A percentile compares a stretch with the other conserved stretches of the same genome.
These are phyloP conservation scores for Podarcis raffonei DNA, from an alignment of 2,113 vertebrate species.

Conservation along the genomic window DNA sequence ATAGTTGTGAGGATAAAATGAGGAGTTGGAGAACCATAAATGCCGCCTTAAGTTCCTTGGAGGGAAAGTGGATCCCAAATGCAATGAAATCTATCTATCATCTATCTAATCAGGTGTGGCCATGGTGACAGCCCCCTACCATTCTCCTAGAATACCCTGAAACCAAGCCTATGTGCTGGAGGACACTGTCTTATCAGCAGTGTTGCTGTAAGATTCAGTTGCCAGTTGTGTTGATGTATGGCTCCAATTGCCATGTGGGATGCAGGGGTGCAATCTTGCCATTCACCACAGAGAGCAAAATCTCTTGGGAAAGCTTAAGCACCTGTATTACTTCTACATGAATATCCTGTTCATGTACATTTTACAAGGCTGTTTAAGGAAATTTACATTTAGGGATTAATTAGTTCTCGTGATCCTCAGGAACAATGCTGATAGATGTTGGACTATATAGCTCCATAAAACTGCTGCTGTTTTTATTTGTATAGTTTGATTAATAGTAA, in stretches of 20 bases:
- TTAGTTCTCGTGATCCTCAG: background rate
- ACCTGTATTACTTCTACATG: background rate
- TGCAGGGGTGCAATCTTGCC: background rate
- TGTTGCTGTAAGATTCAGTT: no score
- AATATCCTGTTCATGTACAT: background rate
- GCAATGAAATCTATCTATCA: no score
- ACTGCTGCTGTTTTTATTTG: background rate
- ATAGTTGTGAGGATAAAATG: no score
- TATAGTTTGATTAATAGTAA: slow-evolving; percentile 7
- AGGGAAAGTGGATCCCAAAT: no score
- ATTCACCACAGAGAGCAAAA: background rate
- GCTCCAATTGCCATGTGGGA: background rate
- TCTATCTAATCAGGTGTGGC: no score
- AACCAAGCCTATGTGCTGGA: no score
- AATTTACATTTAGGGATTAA: background rate
- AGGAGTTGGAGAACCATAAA: no score
- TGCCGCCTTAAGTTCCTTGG: no score
- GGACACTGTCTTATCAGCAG: no score
- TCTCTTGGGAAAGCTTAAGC: background rate
- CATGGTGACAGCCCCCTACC: no score
- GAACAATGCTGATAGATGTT: background rate
- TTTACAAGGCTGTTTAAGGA: background rate
- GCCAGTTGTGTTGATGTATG: no score
- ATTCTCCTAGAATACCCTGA: no score
- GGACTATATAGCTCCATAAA: background rate